Evolutionary conservation across 1,140 invertebrate genomes (phyloP).

Genomic region (Nasonia vitripennis): DNA sequence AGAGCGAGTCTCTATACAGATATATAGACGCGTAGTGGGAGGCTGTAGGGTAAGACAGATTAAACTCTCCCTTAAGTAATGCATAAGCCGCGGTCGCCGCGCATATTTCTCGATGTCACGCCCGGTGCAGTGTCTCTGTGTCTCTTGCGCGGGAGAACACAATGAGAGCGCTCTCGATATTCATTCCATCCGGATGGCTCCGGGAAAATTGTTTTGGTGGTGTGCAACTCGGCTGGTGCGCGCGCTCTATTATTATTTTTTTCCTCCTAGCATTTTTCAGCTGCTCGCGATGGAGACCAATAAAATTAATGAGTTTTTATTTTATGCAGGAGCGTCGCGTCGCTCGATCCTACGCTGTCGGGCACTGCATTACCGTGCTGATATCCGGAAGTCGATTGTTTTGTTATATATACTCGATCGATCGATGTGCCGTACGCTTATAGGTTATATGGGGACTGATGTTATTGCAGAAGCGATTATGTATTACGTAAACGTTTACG

Average conservation of each 20-base stretch:
- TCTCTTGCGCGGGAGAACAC: not conserved
- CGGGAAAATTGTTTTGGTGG: constrained; percentile 11
- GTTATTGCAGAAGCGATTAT: too few relatives aligned
- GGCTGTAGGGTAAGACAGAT: constrained; percentile 19
- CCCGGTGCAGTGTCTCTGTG: not conserved
- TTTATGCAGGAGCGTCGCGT: not conserved
- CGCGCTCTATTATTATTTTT: not conserved
- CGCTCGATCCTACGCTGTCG: too few relatives aligned
- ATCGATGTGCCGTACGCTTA: too few relatives aligned
- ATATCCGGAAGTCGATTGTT: too few relatives aligned
- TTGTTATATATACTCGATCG: too few relatives aligned
- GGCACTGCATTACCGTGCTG: too few relatives aligned
- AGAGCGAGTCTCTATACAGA: not conserved
- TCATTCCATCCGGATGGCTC: constrained; percentile 2
- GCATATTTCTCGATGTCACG: constrained; percentile 30
- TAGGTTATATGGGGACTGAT: too few relatives aligned
- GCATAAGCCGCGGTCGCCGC: not conserved
- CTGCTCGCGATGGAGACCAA: not conserved
- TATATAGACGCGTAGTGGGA: not conserved
- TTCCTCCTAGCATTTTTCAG: not conserved
- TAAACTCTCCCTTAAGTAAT: constrained; percentile 45
- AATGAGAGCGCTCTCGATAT: constrained; percentile 20
- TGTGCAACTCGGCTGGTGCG: not conserved
- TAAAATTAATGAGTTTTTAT: not conserved
- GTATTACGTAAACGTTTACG: too few relatives aligned